Evolutionary conservation across 1,140 invertebrate species (phyloP).

Genomic region (Drosophila subobscura): DNA sequence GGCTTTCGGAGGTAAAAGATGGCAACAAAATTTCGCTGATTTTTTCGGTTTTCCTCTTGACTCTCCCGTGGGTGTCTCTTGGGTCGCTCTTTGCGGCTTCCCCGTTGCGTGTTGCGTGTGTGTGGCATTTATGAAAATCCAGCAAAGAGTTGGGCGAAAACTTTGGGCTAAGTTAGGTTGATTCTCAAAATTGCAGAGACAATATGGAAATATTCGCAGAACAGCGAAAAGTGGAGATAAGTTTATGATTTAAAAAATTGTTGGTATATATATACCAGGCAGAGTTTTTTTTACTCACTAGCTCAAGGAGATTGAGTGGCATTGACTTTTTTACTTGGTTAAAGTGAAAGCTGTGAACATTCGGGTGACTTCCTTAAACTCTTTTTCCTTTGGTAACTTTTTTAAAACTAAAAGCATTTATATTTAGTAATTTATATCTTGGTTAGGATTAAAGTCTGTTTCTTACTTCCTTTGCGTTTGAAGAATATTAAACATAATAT

Average conservation of each 20-base stretch:
- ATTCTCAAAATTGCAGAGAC: slow-evolving; percentile 11
- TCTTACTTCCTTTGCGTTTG: no score
- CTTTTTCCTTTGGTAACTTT: no score
- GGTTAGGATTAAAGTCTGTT: no score
- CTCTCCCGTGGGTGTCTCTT: background rate
- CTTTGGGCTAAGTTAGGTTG: slow-evolving; percentile 12
- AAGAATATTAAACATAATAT: no score
- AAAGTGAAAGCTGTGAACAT: no score
- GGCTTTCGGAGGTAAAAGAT: slow-evolving; percentile 1
- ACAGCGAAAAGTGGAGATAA: background rate
- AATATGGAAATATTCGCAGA: slow-evolving; percentile 13
- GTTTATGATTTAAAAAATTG: background rate
- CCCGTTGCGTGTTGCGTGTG: background rate
- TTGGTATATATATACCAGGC: background rate
- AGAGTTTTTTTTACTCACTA: no score
- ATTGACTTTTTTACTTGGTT: no score
- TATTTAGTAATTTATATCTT: no score
- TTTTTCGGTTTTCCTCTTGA: slow-evolving; percentile 16
- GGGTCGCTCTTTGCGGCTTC: no score
- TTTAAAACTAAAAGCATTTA: no score
- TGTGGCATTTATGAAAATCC: slow-evolving; percentile 29
- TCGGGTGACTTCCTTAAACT: no score
- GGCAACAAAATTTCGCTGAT: slow-evolving; percentile 20
- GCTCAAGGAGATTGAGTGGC: no score
- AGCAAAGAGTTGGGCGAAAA: slow-evolving; percentile 4